These are phyloP conservation scores for Erithacus rubecula DNA, from an alignment of 2,797 vertebrate species.

Conservation along the genomic window DNA sequence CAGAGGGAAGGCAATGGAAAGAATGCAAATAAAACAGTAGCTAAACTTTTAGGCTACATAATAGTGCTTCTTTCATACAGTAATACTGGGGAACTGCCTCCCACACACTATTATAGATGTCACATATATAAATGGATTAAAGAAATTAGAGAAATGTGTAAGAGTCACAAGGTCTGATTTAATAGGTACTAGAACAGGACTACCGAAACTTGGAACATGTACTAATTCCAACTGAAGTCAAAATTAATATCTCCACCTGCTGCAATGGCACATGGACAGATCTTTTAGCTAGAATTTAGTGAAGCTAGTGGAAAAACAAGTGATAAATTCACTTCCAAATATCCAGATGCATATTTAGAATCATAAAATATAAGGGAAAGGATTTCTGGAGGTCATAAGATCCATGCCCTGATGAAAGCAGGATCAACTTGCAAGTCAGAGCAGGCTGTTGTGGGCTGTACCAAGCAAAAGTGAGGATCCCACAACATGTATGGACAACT, in stretches of 20 bases:
- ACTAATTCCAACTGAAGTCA: constrained; percentile 15
- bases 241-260: constrained; percentile 23
- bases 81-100: constrained; percentile 2
- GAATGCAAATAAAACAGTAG: constrained; percentile 21
- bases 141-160: constrained; percentile 32
- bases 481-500: not conserved
- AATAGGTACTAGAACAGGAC: constrained; percentile 16
- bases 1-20: not conserved
- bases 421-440: not conserved
- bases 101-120: constrained; percentile 15
- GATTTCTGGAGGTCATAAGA: not conserved
- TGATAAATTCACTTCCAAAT: not conserved
- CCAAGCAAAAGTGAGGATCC: not conserved
- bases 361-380: not conserved
- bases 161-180: constrained; percentile 15
- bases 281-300: not conserved
- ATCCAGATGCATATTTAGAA: not conserved
- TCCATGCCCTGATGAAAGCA: not conserved
- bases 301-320: not conserved
- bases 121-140: constrained; percentile 27
- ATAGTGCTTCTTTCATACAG: not conserved
- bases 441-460: not conserved
- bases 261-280: not conserved
- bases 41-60: not conserved
- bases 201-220: not conserved